A percentile compares a stretch with the other conserved stretches of the same genome.
phyloP scores from a whole-genome alignment of 1,140 invertebrate genomes.

The Hirudo medicinalis region DNA sequence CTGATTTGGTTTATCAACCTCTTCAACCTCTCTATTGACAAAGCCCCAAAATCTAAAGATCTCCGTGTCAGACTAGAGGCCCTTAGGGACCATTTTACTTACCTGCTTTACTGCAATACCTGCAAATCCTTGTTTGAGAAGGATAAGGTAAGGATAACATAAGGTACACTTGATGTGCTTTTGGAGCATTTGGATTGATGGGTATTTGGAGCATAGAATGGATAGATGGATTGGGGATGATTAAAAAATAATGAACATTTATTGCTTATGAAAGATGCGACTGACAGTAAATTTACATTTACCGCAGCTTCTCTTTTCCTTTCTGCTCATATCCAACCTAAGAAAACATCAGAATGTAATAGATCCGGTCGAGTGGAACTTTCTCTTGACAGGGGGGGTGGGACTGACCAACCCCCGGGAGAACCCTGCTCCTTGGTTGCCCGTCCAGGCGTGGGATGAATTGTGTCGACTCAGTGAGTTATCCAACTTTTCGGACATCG shows the following conservation, averaged over 20 bases:
- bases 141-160: constrained; percentile 49
- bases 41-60: constrained; percentile 72
- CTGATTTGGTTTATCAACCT: constrained; percentile 84
- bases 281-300: not conserved
- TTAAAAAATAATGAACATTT: no score
- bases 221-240: no score
- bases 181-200: no score
- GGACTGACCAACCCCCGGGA: constrained; percentile 59
- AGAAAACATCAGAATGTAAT: constrained; percentile 56
- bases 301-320: constrained; percentile 62
- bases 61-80: constrained; percentile 57
- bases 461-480: constrained; percentile 59
- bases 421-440: constrained; percentile 58
- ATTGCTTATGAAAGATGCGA: no score
- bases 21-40: constrained; percentile 72
- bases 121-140: constrained; percentile 88
- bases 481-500: constrained; percentile 45
- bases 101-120: constrained; percentile 77
- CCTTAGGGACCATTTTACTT: constrained; percentile 69
- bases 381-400: constrained; percentile 75
- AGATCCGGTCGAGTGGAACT: constrained; percentile 60
- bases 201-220: no score
- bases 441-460: constrained; percentile 68
- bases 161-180: no score
- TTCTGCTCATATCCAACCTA: constrained; percentile 67